A percentile compares a stretch with the other conserved stretches of the same genome.
Conservation (phyloP, 2,113 vertebrate genomes). For the Euleptes europaea region DNA sequence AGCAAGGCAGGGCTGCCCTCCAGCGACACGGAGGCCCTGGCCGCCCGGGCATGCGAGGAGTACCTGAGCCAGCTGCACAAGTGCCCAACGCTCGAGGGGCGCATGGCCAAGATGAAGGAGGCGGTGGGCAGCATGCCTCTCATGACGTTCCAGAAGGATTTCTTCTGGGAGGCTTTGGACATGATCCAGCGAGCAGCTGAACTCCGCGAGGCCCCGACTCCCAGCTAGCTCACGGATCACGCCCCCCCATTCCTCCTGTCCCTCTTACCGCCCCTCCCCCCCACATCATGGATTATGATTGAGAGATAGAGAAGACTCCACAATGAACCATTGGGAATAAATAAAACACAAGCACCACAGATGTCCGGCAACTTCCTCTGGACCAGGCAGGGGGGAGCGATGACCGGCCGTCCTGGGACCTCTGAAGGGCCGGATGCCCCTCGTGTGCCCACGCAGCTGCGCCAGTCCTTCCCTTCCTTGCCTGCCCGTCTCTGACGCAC, state of each 20-base stretch:
- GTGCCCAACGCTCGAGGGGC: slow-evolving; percentile 57
- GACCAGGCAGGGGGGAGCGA: too few species aligned
- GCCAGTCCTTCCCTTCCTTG: neutral
- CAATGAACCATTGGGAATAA: neutral
- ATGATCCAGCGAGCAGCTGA: slow-evolving; percentile 58
- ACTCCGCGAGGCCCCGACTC: neutral
- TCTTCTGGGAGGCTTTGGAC: slow-evolving; percentile 71
- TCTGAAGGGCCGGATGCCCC: neutral
- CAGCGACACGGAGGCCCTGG: neutral
- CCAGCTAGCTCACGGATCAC: slow-evolving; percentile 31
- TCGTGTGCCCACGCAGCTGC: too few species aligned
- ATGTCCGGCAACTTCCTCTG: neutral
- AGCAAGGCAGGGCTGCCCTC: slow-evolving; percentile 25
- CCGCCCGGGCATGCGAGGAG: slow-evolving; percentile 44
- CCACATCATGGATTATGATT: slow-evolving; percentile 21
- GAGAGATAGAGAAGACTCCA: neutral
- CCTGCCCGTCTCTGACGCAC: too few species aligned
- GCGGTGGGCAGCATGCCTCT: slow-evolving; percentile 70
- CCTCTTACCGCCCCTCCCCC: neutral
- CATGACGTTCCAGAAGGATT: slow-evolving; percentile 63
- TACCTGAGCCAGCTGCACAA: slow-evolving; percentile 69
- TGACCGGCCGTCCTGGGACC: too few species aligned
- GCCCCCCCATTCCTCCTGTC: neutral
- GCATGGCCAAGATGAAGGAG: slow-evolving; percentile 69
- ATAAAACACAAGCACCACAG: neutral